Conservation (phyloP, 92 coral and sea anemone species). For the Nematostella vectensis region DNA sequence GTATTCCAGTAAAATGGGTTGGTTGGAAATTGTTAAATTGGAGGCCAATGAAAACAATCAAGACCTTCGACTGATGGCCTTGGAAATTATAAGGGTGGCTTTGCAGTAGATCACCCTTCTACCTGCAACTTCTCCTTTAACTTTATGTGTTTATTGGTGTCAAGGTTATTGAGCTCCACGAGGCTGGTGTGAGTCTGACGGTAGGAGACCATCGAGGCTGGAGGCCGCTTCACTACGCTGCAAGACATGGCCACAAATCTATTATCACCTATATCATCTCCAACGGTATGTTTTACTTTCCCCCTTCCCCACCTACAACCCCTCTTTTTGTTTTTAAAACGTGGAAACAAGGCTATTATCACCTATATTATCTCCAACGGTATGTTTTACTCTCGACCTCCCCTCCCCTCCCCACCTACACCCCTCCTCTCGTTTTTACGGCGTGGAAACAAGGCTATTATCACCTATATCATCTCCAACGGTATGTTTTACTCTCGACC, state of each 20-base stretch:
- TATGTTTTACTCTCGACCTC: too few species aligned
- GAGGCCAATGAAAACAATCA: too few species aligned
- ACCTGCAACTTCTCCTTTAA: background rate
- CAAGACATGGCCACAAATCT: slow-evolving; percentile 77
- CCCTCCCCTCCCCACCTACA: too few species aligned
- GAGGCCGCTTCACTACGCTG: slow-evolving; percentile 95
- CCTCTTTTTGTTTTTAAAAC: slow-evolving; percentile 11
- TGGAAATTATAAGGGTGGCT: too few species aligned
- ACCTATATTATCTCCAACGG: slow-evolving; percentile 87
- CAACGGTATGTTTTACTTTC: slow-evolving; percentile 49
- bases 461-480: slow-evolving; percentile 79
- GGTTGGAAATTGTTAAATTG: too few species aligned
- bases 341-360: slow-evolving; percentile 70
- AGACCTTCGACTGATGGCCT: too few species aligned
- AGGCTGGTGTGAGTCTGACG: slow-evolving; percentile 66
- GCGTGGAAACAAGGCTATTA: slow-evolving; percentile 70
- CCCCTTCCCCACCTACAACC: background rate
- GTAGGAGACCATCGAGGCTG: slow-evolving; percentile 88
- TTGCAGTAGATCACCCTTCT: too few species aligned
- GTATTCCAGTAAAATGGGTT: too few species aligned
- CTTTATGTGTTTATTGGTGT: background rate
- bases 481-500: too few species aligned
- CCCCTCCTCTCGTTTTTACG: too few species aligned
- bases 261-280: slow-evolving; percentile 83
- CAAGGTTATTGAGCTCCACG: slow-evolving; percentile 68